Evolutionary conservation across 2,888 invertebrate genomes (phyloP).

Genomic region (Gandaritis pyraliata): DNA sequence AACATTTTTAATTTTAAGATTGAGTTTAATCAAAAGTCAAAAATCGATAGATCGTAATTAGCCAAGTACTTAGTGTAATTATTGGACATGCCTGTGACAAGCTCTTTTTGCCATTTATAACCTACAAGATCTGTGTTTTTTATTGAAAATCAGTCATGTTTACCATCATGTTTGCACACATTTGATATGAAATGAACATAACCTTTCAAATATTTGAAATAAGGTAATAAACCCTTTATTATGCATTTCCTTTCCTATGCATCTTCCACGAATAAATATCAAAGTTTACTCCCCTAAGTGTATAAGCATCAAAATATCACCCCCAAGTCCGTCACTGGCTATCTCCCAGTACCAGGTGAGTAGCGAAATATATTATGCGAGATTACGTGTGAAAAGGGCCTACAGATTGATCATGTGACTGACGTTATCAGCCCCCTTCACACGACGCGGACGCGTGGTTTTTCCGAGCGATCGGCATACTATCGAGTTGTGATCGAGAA

Average conservation of each 20-base stretch:
- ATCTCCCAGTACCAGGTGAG: constrained; percentile 49
- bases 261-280: background rate
- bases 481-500: constrained; percentile 28
- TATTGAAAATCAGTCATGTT: too few species aligned
- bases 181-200: too few species aligned
- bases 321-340: constrained; percentile 41
- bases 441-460: constrained; percentile 32
- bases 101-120: too few species aligned
- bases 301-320: constrained; percentile 33
- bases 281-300: constrained; percentile 3
- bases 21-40: too few species aligned
- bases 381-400: constrained; percentile 70
- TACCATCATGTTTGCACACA: too few species aligned
- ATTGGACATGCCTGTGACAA: too few species aligned
- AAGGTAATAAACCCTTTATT: too few species aligned
- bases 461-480: constrained; percentile 28
- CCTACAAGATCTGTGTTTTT: too few species aligned
- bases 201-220: too few species aligned
- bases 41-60: too few species aligned
- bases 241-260: background rate
- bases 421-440: constrained; percentile 43
- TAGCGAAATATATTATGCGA: constrained; percentile 66
- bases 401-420: constrained; percentile 52
- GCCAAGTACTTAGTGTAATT: too few species aligned
- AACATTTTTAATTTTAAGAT: too few species aligned